Percentiles rank a stretch among this genome's conserved stretches.
Conservation (phyloP, 1,140 invertebrate genomes). For the Scaptomyza pallida region DNA sequence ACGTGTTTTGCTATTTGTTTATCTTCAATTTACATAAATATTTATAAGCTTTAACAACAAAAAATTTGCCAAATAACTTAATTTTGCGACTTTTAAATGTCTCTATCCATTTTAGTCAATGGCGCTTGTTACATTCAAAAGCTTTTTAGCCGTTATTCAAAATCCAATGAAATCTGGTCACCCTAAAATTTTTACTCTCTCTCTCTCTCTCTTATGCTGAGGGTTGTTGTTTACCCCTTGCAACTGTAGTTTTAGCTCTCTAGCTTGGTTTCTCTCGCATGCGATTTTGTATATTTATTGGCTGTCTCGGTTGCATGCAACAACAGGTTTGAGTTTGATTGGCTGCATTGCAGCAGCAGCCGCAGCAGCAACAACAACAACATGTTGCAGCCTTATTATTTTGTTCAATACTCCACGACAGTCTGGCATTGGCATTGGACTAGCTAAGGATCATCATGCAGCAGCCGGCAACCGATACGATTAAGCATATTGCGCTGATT, state of each 20-base stretch:
- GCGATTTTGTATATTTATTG: conserved; percentile 46
- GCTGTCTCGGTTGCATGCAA: conserved; percentile 43
- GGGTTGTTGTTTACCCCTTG: conserved; percentile 47
- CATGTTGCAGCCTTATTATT: conserved; percentile 57
- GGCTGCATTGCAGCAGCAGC: conserved; percentile 25
- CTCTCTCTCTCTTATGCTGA: conserved; percentile 2
- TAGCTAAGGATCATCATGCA: conserved; percentile 62
- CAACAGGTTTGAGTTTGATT: conserved; percentile 64
- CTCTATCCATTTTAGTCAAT: not conserved
- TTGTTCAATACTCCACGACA: conserved; percentile 26
- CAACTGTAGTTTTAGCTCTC: not conserved
- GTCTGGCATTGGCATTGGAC: conserved; percentile 51
- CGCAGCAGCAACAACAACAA: conserved; percentile 37
- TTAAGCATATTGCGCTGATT: conserved; percentile 33
- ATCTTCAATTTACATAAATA: no score
- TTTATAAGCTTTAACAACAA: no score
- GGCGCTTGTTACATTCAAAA: not conserved
- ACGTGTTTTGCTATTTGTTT: not conserved
- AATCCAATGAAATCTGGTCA: conserved; percentile 37
- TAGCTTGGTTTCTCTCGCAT: conserved; percentile 56
- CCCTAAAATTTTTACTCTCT: conserved; percentile 1
- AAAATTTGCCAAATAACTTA: no score
- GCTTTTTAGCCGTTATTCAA: conserved; percentile 1
- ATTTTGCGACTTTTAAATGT: not conserved
- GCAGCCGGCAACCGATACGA: conserved; percentile 13